Base-by-base conservation (phyloP, 2,113 vertebrate species). In the Turdus rufiventris region DNA sequence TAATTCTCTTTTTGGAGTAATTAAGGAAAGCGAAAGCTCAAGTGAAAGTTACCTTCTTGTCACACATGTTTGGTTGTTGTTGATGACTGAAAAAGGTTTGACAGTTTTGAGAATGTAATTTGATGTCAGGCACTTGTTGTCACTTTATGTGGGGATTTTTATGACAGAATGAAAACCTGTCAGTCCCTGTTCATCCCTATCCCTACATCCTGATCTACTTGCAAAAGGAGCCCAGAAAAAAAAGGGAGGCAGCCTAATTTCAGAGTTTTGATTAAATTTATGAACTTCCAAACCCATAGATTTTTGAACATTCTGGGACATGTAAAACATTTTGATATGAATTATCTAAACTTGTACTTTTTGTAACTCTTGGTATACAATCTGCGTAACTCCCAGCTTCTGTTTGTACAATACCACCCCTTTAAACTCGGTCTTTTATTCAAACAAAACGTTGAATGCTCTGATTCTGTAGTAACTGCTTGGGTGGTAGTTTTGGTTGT, bases 401-500 rank as follows among this genome's bases (percentile, higher is more conserved):
- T 76, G 4, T 47, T 66, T 34, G 7, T 58, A 18, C 1, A 5
- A 3, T 42, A 40, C 42, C 10, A 4, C 60, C 10, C 0, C 0
- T 51, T 73, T 58, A 63, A 86, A 71, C 24, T 34, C 28, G 3
- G 2, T 29, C 26, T 82, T 77, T 24, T 25, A 18, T 26, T 83
- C 43, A 25, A 10, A 4, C 5, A 47, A 53, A 61, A 14, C 9
- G 10, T 19, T 68, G 45, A 87, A n/a, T 65, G 33, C 10, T 23
- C 31, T 4, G 11, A 9, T 84, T 86, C 63, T 42, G 8, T 45
- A 56, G 40, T 24, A 65, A 48, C 45, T 84, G 40, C 40, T 66
- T 47, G 38, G 24, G 28, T 60, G 66, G 5, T 34, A 50, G 28
- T 77, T 93, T 81, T 81, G 47, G 5, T 60, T 74, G 36, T 88